Conservation (phyloP, 2,113 vertebrate species). For the Diglossa brunneiventris region DNA sequence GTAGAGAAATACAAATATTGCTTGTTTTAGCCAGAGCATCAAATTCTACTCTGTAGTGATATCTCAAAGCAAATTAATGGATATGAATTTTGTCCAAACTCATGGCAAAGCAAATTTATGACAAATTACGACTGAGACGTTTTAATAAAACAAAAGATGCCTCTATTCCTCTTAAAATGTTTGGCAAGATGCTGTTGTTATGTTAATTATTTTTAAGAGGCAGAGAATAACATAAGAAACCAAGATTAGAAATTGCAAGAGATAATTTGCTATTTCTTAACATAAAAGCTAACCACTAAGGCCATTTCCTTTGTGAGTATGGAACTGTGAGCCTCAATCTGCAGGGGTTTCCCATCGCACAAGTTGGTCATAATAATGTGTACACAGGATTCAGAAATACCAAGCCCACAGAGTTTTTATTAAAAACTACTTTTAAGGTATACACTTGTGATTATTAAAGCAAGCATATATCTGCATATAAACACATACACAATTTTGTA, state of each 20-base stretch:
- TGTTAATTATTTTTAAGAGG: slow-evolving; percentile 81
- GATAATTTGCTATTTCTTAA: slow-evolving; percentile 47
- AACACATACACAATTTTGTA: neutral
- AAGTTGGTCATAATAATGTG: neutral
- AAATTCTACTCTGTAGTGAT: neutral
- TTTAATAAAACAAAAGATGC: slow-evolving; percentile 64
- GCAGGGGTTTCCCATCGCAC: neutral
- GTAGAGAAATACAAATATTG: neutral
- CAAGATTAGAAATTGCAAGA: slow-evolving; percentile 68
- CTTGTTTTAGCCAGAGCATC: neutral
- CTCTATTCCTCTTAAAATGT: slow-evolving; percentile 65
- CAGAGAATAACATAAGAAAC: slow-evolving; percentile 77
- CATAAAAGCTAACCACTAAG: slow-evolving; percentile 57
- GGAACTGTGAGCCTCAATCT: rapidly evolving
- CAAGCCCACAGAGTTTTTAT: neutral
- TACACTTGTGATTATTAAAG: neutral
- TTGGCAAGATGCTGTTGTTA: slow-evolving; percentile 61
- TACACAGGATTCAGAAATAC: neutral
- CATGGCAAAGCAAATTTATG: slow-evolving; percentile 65
- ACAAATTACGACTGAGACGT: slow-evolving; percentile 42
- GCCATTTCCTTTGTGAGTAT: slow-evolving; percentile 14
- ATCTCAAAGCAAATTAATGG: neutral
- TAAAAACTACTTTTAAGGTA: neutral
- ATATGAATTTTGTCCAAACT: neutral
- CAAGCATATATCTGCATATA: neutral